Conservation (phyloP, 2,113 vertebrate species). For the Coryphaenoides rupestris region DNA sequence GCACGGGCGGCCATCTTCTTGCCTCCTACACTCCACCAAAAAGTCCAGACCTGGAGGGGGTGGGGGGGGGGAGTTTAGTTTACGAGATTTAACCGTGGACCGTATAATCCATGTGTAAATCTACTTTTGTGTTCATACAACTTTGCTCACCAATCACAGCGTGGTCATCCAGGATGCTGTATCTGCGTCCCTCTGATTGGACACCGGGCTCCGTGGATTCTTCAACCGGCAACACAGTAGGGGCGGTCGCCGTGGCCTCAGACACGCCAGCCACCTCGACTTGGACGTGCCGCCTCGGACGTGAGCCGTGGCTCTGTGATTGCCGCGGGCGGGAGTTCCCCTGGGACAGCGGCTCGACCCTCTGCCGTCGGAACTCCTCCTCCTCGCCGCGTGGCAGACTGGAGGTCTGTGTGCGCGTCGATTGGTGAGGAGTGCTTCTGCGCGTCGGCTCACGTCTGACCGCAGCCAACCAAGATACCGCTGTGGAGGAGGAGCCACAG, state of each 20-base stretch:
- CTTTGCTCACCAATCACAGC: conserved; percentile 51
- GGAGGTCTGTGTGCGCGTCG: not conserved
- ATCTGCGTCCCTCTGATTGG: not conserved
- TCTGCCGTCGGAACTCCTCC: no score
- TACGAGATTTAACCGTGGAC: no score
- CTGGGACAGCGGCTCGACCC: no score
- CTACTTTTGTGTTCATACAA: no score
- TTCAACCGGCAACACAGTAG: not conserved
- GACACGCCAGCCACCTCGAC: not conserved
- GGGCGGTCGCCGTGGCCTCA: not conserved
- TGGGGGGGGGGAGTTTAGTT: no score
- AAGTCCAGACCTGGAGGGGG: conserved; percentile 53
- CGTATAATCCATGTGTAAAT: no score
- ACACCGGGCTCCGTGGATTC: not conserved
- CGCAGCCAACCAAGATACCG: conserved; percentile 30
- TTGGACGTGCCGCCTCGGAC: not conserved
- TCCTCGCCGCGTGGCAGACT: not conserved
- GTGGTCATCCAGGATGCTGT: conserved; percentile 32
- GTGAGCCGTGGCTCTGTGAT: conserved; percentile 1
- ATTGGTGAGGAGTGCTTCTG: not conserved
- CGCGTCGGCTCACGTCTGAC: conserved; percentile 25
- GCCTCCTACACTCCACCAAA: conserved; percentile 52
- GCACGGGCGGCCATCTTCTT: conserved; percentile 28
- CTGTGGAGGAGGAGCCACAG: conserved; percentile 29
- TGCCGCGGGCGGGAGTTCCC: not conserved